These are phyloP conservation scores for Poicephalus gulielmi DNA, from an alignment of 2,113 vertebrate genomes.

Conservation along the genomic window DNA sequence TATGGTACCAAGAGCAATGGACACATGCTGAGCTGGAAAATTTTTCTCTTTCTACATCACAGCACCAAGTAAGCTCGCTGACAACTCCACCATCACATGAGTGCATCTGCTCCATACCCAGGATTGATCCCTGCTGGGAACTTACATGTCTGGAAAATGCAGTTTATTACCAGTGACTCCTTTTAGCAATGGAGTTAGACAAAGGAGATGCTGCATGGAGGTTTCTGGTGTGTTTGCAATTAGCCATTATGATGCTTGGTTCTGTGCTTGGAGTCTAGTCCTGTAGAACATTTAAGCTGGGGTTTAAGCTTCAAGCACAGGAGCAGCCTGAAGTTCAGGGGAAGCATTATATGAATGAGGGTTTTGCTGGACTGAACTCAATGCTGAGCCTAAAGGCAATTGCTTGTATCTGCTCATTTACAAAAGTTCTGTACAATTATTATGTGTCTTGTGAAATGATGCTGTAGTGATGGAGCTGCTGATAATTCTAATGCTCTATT, in stretches of 20 bases:
- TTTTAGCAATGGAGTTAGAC: constrained; percentile 34
- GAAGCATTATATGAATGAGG: not conserved
- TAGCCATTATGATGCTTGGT: not conserved
- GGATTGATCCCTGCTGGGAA: constrained; percentile 6
- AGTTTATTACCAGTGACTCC: not conserved
- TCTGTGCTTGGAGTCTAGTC: not conserved
- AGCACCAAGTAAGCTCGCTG: constrained; percentile 27
- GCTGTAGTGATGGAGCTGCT: not conserved
- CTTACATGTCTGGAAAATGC: not conserved
- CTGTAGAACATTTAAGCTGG: not conserved
- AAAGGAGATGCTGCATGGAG: not conserved
- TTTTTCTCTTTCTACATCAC: constrained; percentile 75
- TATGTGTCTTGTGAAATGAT: not conserved
- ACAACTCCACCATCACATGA: constrained; percentile 39
- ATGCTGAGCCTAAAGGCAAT: not conserved
- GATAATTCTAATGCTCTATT: not conserved
- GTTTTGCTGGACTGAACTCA: not conserved
- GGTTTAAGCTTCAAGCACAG: not conserved
- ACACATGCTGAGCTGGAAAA: constrained; percentile 73
- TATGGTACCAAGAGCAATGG: constrained; percentile 47
- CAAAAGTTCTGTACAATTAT: not conserved
- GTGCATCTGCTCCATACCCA: constrained; percentile 16
- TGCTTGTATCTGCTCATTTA: not conserved
- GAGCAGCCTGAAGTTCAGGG: not conserved
- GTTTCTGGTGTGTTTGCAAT: not conserved